Evolutionary conservation across 2,113 vertebrate genomes (phyloP).

Genomic region (Tetraodon nigroviridis): DNA sequence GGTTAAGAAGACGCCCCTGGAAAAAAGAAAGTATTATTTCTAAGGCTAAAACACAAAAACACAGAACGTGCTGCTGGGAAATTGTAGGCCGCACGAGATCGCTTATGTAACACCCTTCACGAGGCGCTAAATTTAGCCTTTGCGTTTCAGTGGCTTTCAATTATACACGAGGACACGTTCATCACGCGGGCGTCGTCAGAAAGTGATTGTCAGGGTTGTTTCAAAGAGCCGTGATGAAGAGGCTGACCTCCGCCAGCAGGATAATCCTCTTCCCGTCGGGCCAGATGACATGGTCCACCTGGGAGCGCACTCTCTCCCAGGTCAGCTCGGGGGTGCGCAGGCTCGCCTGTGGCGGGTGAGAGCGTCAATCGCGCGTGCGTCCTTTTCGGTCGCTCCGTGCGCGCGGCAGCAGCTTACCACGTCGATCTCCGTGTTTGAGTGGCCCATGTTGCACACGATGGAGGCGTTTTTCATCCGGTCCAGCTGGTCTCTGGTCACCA

Average conservation of each 20-base stretch:
- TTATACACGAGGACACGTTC: background rate
- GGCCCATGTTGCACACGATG: conserved; percentile 99
- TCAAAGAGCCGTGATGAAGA: background rate
- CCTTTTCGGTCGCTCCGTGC: background rate
- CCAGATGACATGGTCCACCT: conserved; percentile 98
- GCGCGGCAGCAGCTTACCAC: conserved; percentile 74
- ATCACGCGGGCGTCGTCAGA: background rate
- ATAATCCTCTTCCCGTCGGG: conserved; percentile 95
- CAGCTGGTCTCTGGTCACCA: conserved; percentile 93
- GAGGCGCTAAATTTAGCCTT: background rate
- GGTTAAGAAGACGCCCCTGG: conserved; percentile 94
- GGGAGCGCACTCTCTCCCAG: conserved; percentile 96
- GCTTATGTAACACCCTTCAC: background rate
- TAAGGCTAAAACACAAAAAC: background rate
- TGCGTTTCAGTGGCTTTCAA: background rate
- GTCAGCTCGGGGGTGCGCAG: conserved; percentile 95
- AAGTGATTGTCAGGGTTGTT: background rate
- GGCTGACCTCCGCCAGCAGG: conserved; percentile 89
- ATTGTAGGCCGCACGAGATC: background rate
- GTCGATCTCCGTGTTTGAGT: conserved; percentile 98
- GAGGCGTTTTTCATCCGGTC: conserved; percentile 97
- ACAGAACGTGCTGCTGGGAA: background rate
- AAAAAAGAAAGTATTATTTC: background rate
- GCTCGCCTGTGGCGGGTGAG: conserved; percentile 78
- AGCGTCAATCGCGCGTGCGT: background rate